Evolutionary conservation across 2,113 vertebrate species (phyloP), one percentile per base, ranked within the genome.

Genomic region (Pygoscelis antarcticus): DNA sequence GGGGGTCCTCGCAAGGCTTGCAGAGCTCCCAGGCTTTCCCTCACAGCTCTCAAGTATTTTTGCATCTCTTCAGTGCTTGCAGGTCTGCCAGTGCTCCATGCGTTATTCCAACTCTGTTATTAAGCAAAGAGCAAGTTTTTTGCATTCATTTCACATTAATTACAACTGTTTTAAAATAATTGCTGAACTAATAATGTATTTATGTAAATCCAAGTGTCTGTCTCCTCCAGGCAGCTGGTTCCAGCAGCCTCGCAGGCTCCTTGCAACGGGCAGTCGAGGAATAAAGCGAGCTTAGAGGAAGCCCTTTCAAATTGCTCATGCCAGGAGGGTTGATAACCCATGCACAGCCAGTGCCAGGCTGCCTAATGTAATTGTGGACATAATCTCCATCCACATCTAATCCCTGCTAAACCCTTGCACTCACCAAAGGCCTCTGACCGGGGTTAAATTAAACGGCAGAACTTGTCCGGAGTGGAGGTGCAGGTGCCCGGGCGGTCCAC

Each of bases 361-460:
- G 52, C 40, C 44, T 12, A 1, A 13, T 4, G 30, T 3, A 2
- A 9, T 1, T 1, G 9, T 6, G 51, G 51, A 34, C 4, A 4
- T 19, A 6, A 0, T 27, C 25, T 23, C 68, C 22, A 5, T 14
- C 60, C 34, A 1, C 36, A 12, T 14, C 40, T 5, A 2, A 6
- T 7, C 75, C 80, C 70, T 11, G 29, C 42, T 4, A 18, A 42
- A 7, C 42, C 36, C 19, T 42, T 1, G 8, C 72, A 87, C 90
- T 93, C 87, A 95, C 96, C 96, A 3, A 14, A n/a, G 55, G 47
- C 69, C 68, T 25, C 79, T 25, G 85, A 10, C 5, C 18, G 8
- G 58, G 27, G 8, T 34, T 27, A 26, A n/a, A 44, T 9, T 12
- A 8, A 65, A 4, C 27, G 16, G 19, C 87, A 32, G 83, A 4